These are phyloP conservation scores for Notodromas monacha DNA, from an alignment of 2,888 invertebrate species.

Conservation along the genomic window DNA sequence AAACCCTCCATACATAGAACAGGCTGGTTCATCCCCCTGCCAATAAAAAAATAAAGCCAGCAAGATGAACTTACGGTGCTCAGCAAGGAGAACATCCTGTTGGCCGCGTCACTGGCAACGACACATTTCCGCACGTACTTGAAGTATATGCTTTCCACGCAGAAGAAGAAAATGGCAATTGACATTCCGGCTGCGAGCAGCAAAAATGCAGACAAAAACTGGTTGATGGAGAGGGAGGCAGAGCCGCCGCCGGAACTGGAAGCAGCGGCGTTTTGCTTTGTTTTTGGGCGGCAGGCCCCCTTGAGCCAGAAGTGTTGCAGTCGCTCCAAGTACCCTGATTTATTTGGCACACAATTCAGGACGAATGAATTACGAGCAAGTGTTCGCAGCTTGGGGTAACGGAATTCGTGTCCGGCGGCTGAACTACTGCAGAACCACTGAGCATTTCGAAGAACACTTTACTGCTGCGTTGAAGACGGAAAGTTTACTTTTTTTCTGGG, in stretches of 20 bases:
- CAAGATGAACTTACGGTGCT: conserved; percentile 37
- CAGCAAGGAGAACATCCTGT: conserved; percentile 72
- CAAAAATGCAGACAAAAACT: conserved; percentile 87
- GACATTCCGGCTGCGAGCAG: conserved; percentile 76
- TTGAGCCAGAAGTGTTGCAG: conserved; percentile 78
- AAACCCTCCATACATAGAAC: background rate
- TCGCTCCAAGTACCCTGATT: conserved; percentile 64
- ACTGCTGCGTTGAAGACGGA: no score
- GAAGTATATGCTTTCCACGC: conserved; percentile 77
- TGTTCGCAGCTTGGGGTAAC: no score
- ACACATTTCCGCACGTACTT: conserved; percentile 50
- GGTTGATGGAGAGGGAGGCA: conserved; percentile 57
- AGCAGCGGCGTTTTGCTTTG: no score
- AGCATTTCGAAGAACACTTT: no score
- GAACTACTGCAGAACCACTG: no score
- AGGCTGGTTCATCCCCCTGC: conserved; percentile 14
- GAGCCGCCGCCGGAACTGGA: no score
- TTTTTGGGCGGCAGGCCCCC: conserved; percentile 68
- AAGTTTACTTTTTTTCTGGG: no score
- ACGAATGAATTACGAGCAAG: no score
- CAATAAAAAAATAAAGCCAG: conserved; percentile 12
- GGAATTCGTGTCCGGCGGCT: no score
- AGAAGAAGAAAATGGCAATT: conserved; percentile 49
- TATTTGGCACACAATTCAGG: no score
- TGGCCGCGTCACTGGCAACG: conserved; percentile 52